Conservation (phyloP, 2,113 vertebrate genomes). For the Rhinoderma darwinii region DNA sequence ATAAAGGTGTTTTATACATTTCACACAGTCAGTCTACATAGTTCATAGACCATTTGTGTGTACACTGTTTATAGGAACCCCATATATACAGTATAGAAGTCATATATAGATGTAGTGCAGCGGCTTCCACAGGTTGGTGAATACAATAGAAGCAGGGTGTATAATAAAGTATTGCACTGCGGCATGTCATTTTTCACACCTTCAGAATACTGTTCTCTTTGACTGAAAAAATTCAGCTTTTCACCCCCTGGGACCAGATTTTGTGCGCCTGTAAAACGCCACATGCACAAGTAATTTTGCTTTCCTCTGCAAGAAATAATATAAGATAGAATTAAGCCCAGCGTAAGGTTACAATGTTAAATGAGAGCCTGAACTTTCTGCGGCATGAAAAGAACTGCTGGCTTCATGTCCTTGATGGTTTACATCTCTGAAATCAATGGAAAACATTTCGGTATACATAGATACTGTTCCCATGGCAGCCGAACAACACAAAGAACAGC, state of each 20-base stretch:
- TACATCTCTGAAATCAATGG: constrained; percentile 85
- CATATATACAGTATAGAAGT: too few relatives aligned
- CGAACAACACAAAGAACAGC: constrained; percentile 82
- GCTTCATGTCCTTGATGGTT: constrained; percentile 77
- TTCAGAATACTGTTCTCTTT: background rate
- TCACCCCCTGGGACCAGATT: background rate
- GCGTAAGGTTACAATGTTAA: constrained; percentile 44
- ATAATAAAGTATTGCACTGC: background rate
- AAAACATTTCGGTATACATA: constrained; percentile 87
- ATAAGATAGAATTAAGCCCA: background rate
- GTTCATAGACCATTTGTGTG: too few relatives aligned
- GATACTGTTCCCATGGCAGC: constrained; percentile 93
- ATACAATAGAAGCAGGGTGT: background rate
- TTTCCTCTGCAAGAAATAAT: background rate
- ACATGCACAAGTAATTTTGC: background rate
- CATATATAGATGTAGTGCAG: too few relatives aligned
- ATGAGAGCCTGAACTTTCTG: constrained; percentile 62
- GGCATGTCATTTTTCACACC: too few relatives aligned
- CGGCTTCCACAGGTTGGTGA: background rate
- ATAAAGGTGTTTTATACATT: too few relatives aligned
- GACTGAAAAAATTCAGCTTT: background rate
- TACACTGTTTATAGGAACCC: too few relatives aligned
- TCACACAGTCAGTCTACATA: too few relatives aligned
- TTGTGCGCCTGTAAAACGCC: background rate
- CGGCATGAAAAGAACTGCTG: constrained; percentile 68